Base-by-base conservation (phyloP, 2,797 vertebrate species). In the Cossypha heuglini region DNA sequence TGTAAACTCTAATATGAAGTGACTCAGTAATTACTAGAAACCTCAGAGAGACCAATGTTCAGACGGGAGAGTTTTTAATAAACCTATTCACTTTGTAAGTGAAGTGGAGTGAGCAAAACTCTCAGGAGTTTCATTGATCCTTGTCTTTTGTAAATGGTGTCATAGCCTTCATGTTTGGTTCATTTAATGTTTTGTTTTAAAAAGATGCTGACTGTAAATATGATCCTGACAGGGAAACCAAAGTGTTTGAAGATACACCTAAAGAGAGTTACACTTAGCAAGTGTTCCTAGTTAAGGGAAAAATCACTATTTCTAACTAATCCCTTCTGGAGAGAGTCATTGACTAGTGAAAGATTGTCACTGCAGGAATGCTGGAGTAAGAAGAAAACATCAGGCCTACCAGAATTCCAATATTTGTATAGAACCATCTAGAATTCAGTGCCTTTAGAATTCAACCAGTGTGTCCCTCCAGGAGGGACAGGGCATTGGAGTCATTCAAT, bases 21-120 rank as follows among this genome's bases (percentile, higher is more conserved):
- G 85, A 84, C 57, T 80, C 5, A 5, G 26, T 91, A 93, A 96
- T 93, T 94, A 91, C 51, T 29, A 16, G 49, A 90, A 85, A 86
- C 38, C 91, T 90, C 79, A 80, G 68, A 73, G 81, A 93, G 58
- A 73, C 43, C 61, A 43, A 66, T 71, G 25, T 61, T 96, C 58
- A 76, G 49, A 55, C 52, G 38, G 78, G 81, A 61, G 81, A 67
- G 68, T 55, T 94, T 95, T 90, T 95, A 92, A 97, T 87, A 94
- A 94, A 91, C 38, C 35, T 62, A 13, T 90, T 90, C 91, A 63
- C 37, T 96, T 86, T 35, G 16, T 40, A 78, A 88, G 77, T 54
- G 51, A 84, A 57, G 15, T 26, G 57, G 69, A 77, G 45, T 17
- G 52, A 72, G n/a, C 28, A 69, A 78, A 86, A 54, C 29, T 75